Evolutionary conservation across 2,888 invertebrate genomes (phyloP).

Genomic region (Glaucopsyche alexis): DNA sequence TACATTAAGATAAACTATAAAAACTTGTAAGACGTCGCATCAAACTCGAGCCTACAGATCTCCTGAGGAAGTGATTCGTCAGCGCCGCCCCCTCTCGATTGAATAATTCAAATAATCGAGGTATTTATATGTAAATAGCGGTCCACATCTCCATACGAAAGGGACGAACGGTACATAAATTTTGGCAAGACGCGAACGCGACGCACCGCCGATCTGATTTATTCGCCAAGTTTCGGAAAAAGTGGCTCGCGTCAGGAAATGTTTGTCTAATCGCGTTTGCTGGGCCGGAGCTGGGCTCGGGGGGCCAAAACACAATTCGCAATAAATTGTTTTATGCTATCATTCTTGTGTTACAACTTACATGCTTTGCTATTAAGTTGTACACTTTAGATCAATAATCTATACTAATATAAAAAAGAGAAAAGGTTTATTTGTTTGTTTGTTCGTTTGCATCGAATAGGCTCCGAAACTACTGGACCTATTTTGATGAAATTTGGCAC

Average conservation of each 20-base stretch:
- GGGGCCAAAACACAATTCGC: slow-evolving; percentile 46
- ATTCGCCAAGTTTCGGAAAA: slow-evolving; percentile 76
- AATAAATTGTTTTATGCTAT: slow-evolving; percentile 35
- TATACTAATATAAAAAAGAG: too few species aligned
- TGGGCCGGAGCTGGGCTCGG: slow-evolving; percentile 61
- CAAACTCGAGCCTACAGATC: slow-evolving; percentile 69
- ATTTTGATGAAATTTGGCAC: too few species aligned
- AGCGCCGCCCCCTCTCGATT: slow-evolving; percentile 80
- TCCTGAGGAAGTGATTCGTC: slow-evolving; percentile 80
- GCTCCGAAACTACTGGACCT: too few species aligned
- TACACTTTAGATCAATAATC: neutral
- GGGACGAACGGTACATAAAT: slow-evolving; percentile 80
- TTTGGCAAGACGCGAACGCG: slow-evolving; percentile 77
- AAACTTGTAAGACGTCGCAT: slow-evolving; percentile 48
- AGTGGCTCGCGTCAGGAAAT: slow-evolving; percentile 77
- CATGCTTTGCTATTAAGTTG: neutral
- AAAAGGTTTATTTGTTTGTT: too few species aligned
- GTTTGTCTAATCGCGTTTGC: slow-evolving; percentile 79
- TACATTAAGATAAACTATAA: slow-evolving; percentile 36
- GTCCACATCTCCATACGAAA: slow-evolving; percentile 80
- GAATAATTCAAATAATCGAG: slow-evolving; percentile 81
- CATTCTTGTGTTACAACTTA: neutral
- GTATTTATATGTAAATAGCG: slow-evolving; percentile 80
- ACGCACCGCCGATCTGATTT: slow-evolving; percentile 78
- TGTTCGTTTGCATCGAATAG: too few species aligned